These are phyloP conservation scores for Troilus luridus DNA, from an alignment of 2,888 invertebrate genomes.

Conservation along the genomic window DNA sequence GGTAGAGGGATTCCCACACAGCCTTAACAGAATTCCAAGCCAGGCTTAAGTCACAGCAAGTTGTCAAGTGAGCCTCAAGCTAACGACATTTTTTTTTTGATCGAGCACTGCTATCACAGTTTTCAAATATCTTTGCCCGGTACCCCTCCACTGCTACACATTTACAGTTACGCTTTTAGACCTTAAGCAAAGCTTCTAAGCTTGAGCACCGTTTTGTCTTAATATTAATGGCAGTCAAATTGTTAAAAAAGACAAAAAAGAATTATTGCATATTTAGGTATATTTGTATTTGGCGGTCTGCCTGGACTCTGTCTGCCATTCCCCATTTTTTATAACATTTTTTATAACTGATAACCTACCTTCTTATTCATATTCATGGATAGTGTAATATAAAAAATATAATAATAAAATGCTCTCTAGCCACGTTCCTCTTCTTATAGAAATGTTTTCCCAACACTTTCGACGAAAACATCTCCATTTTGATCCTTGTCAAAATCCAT, in stretches of 20 bases:
- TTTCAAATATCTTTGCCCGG: conserved; percentile 36
- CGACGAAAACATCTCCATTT: too few species aligned
- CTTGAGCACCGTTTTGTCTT: conserved; percentile 3
- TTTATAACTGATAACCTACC: too few species aligned
- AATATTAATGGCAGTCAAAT: background rate
- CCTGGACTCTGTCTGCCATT: too few species aligned
- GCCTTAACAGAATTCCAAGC: conserved; percentile 53
- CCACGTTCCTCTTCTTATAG: too few species aligned
- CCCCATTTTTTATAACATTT: too few species aligned
- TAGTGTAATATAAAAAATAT: too few species aligned
- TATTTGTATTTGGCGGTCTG: too few species aligned
- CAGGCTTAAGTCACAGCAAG: conserved; percentile 58
- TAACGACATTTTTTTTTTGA: conserved; percentile 54
- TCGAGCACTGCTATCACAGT: conserved; percentile 54
- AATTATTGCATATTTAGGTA: too few species aligned
- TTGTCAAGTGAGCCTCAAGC: conserved; percentile 59
- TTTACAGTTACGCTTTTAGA: conserved; percentile 32
- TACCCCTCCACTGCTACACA: conserved; percentile 53
- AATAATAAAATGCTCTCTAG: too few species aligned
- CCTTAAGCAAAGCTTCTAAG: conserved; percentile 44
- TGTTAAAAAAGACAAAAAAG: background rate
- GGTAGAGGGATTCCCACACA: conserved; percentile 53
- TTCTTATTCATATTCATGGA: too few species aligned
- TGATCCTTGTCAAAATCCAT: too few species aligned
- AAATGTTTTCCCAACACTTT: too few species aligned